Evolutionary conservation across 2,113 vertebrate genomes (phyloP), one percentile per base, ranked within the genome.

Genomic region (Myiagra hebetior): DNA sequence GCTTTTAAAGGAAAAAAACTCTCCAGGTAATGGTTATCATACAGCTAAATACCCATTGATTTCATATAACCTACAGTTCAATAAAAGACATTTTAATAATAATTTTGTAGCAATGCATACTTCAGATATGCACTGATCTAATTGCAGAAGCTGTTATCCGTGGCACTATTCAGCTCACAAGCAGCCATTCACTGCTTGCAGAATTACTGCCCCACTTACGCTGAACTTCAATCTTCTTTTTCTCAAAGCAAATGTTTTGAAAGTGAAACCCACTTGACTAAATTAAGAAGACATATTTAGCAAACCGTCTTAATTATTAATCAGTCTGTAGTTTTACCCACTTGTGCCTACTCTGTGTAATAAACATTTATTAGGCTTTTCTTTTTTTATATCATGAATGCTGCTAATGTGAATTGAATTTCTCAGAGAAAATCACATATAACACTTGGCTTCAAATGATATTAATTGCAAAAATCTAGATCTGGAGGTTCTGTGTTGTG

Each of bases 281-380:
- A 96, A 96, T 68, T 47, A 90, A 92, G 60, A 85, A 85, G 82
- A 74, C 67, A 76, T 91, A 88, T 90, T 93, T 89, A 82, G 52
- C 55, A 87, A 94, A 74, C 55, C 11, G 12, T 76, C 67, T 93
- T 89, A 95, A 95, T 93, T 59, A 95, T 86, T 93, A 87, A 88
- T 93, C 93, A 91, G 28, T 77, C 92, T 87, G 46, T 73, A 90
- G 79, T 70, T 67, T 92, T 83, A 95, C 27, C 65, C 93, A 88
- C 93, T 96, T 96, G 62, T 95, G 82, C 27, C n/a, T 94, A 73
- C 76, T 89, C 33, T 91, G 79, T 82, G 75, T 92, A 91, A 93
- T 72, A 95, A 94, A 96, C 85, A 90, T 94, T 94, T 91, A 87
- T 85, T 84, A 89, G 92, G 75, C 30, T 92, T 96, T 87, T 84